Conservation (phyloP, 1,140 invertebrate species). For the Colletes latitarsis region DNA sequence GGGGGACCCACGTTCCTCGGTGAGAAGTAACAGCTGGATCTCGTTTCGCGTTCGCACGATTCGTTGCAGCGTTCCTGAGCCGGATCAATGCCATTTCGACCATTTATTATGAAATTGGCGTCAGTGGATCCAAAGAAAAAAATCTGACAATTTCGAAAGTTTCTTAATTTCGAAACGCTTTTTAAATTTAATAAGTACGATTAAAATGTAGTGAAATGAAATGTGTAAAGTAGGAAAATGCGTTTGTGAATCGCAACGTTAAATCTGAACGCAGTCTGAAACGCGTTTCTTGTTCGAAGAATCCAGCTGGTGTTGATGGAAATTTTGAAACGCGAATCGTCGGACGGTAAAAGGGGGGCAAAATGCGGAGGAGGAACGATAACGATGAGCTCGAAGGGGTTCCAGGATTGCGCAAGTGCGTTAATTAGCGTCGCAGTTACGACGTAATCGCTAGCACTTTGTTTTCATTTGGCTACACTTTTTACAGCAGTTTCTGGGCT, state of each 20-base stretch:
- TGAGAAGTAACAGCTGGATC: slow-evolving; percentile 45
- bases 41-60: slow-evolving; percentile 61
- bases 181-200: no score
- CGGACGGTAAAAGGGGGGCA: neutral
- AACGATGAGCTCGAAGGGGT: neutral
- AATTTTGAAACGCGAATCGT: neutral
- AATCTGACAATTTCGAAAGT: no score
- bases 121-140: no score
- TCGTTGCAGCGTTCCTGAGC: slow-evolving; percentile 62
- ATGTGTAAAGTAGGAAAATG: no score
- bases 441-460: slow-evolving; percentile 11
- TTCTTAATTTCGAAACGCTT: no score
- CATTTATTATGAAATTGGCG: no score
- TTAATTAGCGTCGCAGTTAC: slow-evolving; percentile 13
- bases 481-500: neutral
- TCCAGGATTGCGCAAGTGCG: neutral
- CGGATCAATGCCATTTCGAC: no score
- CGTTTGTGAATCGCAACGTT: no score
- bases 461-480: slow-evolving; percentile 7
- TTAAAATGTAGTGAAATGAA: no score
- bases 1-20: slow-evolving; percentile 20
- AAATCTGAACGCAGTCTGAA: no score
- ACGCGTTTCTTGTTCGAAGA: no score
- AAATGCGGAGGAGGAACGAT: neutral
- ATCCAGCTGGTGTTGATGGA: neutral